phyloP scores from a whole-genome alignment of 2,113 vertebrate species.

The Arothron firmamentum region DNA sequence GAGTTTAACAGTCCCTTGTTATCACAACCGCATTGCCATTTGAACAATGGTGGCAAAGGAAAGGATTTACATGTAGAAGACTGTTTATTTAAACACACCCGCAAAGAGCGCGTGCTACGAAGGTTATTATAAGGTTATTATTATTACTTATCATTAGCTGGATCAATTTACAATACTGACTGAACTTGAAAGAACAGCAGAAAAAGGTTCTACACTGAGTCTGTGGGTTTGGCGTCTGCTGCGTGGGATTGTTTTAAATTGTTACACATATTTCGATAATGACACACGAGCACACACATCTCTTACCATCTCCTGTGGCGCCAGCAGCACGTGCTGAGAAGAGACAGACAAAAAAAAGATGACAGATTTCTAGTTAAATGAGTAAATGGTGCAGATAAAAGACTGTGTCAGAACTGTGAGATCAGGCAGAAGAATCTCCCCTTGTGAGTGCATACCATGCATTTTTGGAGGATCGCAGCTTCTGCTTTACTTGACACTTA shows the following conservation, averaged over 20 bases:
- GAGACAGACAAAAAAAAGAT: slow-evolving; percentile 3
- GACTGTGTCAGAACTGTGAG: neutral
- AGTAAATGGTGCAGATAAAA: neutral
- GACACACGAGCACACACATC: slow-evolving; percentile 3
- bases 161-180: slow-evolving; percentile 1
- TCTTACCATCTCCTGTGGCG: slow-evolving; percentile 40
- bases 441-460: too few relatives aligned
- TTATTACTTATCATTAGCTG: neutral
- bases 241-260: neutral
- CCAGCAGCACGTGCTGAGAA: slow-evolving; percentile 21
- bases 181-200: slow-evolving; percentile 9
- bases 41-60: too few relatives aligned
- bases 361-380: neutral
- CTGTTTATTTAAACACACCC: too few relatives aligned
- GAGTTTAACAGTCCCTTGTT: neutral
- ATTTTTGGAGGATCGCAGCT: too few relatives aligned
- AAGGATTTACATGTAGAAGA: too few relatives aligned
- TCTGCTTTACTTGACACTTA: too few relatives aligned
- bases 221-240: slow-evolving; percentile 17
- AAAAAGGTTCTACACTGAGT: slow-evolving; percentile 4
- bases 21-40: too few relatives aligned
- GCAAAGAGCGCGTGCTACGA: too few relatives aligned
- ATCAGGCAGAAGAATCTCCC: too few relatives aligned
- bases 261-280: neutral
- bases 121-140: too few relatives aligned